A percentile compares a stretch with the other conserved stretches of the same genome.
phyloP scores from a whole-genome alignment of 2,113 vertebrate genomes.

The Stegostoma tigrinum region DNA sequence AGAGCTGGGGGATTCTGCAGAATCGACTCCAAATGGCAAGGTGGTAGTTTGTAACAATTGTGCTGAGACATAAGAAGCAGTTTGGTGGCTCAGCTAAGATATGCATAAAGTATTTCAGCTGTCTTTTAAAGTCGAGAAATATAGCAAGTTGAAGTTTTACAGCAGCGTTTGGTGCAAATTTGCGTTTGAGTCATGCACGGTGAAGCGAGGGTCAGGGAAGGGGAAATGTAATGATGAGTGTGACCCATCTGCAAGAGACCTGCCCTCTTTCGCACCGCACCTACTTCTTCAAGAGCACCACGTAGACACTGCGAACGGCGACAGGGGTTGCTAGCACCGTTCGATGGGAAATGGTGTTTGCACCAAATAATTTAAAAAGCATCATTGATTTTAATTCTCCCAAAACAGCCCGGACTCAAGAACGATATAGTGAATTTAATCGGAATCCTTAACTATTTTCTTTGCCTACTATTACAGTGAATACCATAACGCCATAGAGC shows the following conservation, averaged over 20 bases:
- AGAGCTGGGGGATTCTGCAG: not conserved
- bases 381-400: not conserved
- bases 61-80: not conserved
- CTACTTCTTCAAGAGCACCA: not conserved
- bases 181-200: not conserved
- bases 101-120: not conserved
- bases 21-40: not conserved
- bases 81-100: not conserved
- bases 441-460: not conserved
- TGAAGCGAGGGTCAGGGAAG: not conserved
- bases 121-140: not conserved
- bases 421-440: not conserved
- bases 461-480: not conserved
- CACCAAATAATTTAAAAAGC: not conserved
- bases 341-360: not conserved
- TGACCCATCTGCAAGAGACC: not conserved
- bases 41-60: not conserved
- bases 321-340: not conserved
- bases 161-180: not conserved
- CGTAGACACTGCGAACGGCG: not conserved
- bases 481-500: too few relatives aligned
- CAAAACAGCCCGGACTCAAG: not conserved
- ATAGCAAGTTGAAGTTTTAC: not conserved
- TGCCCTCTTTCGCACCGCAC: too few relatives aligned
- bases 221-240: not conserved